Evolutionary conservation across 1,140 invertebrate species (phyloP), one percentile per base, ranked within the genome.

Genomic region (Maconellicoccus hirsutus): DNA sequence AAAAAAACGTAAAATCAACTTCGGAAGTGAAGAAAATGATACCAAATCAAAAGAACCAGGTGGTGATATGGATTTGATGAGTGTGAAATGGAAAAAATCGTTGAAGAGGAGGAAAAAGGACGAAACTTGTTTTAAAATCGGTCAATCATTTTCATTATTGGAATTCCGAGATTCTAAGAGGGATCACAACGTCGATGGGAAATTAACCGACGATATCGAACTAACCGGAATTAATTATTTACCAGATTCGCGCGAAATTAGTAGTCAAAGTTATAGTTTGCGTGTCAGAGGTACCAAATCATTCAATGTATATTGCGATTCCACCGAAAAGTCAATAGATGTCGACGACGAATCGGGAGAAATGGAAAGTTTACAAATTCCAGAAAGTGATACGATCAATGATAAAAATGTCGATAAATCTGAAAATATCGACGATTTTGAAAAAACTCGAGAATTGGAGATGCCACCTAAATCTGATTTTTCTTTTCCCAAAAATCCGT

Each of bases 1-100:
- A 22, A 23, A 26, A 66, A 66, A 66, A 66, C 61, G 61, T 25
- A 66, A 66, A 26, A 66, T 66, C 16, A 66, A 66, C 25, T 66
- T 66, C 61, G 25, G 22, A 12, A 22, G 25, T 22, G 19, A 14
- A 12, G 61, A 66, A 23, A 23, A 6, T 6, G 21, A 22, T 66
- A 23, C 61, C 8, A 14, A 25, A 66, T 25, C 61, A 10, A 66
- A 22, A 8, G 25, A 66, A 66, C 22, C 25, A 14, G 6, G 10
- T n/a, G 21, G 7, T 61, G 22, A 66, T 26, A 6, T 16, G 19
- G 25, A 66, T 26, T 66, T 26, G 3, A 8, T 26, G 4, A 66
- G 22, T 8, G 3, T 4, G 7, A 66, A 23, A 66, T 66, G 61
- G 61, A 66, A 23, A 26, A 66, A 66, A 25, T 26, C 21, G 21